phyloP scores from a whole-genome alignment of 1,140 invertebrate genomes.

The Eulimnadia texana region DNA sequence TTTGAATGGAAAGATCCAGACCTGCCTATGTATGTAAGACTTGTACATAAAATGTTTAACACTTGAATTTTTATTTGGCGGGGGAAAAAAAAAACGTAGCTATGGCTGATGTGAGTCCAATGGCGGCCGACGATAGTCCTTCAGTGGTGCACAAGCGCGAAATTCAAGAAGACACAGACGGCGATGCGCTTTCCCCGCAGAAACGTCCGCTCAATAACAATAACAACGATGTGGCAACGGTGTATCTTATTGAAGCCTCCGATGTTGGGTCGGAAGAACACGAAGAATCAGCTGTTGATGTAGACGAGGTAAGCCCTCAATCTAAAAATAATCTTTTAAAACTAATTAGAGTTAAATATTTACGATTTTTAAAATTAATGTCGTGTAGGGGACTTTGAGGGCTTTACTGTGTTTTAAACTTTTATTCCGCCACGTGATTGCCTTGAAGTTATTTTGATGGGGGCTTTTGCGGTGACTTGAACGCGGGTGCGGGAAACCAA shows the following conservation, averaged over 20 bases:
- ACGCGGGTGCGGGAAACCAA: neutral
- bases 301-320: conserved; percentile 5
- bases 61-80: too few species aligned
- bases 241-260: conserved; percentile 35
- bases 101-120: conserved; percentile 18
- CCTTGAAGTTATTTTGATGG: neutral
- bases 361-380: too few species aligned
- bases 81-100: neutral
- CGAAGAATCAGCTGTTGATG: conserved; percentile 10
- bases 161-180: conserved; percentile 26
- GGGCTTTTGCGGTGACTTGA: neutral
- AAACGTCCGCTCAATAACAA: conserved; percentile 27
- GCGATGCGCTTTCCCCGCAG: conserved; percentile 31
- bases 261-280: conserved; percentile 23
- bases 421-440: neutral
- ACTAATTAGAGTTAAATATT: too few species aligned
- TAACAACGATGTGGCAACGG: conserved; percentile 42
- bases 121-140: conserved; percentile 15
- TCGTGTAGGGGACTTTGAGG: too few species aligned
- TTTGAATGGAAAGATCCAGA: too few species aligned
- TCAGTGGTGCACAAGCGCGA: conserved; percentile 14
- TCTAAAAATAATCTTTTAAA: neutral
- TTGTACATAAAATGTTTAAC: too few species aligned
- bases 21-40: too few species aligned
- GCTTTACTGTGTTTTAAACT: too few species aligned